Evolutionary conservation across 2,888 invertebrate genomes (phyloP).

Genomic region (Ichneumoninae sp.): DNA sequence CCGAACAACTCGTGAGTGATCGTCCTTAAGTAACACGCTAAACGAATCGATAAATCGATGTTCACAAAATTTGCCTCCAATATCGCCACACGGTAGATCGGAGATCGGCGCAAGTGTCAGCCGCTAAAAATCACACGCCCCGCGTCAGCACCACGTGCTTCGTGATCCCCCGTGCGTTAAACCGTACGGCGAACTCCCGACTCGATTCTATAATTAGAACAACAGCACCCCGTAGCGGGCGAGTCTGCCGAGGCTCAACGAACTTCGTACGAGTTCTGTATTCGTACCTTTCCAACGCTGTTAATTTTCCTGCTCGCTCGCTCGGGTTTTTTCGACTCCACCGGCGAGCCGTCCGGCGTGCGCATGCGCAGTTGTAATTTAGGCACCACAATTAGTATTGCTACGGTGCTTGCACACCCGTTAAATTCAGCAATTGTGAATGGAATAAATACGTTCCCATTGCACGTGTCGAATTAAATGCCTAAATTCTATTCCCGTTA

Average conservation of each 20-base stretch:
- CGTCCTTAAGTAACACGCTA: neutral
- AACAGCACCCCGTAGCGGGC: constrained; percentile 9
- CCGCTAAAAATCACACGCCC: neutral
- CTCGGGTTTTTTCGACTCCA: neutral
- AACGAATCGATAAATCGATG: neutral
- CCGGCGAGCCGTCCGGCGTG: neutral
- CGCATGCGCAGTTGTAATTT: neutral
- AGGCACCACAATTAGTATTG: too few species aligned
- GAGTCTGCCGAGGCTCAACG: constrained; percentile 30
- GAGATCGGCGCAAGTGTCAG: neutral
- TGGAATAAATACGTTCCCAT: too few species aligned
- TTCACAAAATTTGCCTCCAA: neutral
- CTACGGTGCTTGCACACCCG: too few species aligned
- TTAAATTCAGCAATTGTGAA: too few species aligned
- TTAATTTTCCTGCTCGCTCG: neutral
- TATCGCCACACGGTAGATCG: neutral
- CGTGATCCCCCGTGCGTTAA: constrained; percentile 18
- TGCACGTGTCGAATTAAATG: too few species aligned
- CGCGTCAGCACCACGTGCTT: constrained; percentile 29
- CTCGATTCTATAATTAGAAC: constrained; percentile 51
- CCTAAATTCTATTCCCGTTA: neutral
- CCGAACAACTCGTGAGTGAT: constrained; percentile 71
- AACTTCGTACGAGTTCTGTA: constrained; percentile 20
- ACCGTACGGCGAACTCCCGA: constrained; percentile 36
- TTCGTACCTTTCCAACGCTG: neutral